Evolutionary conservation across 2,888 invertebrate genomes (phyloP), one percentile per base, ranked within the genome.

Genomic region (Erynnis tages): DNA sequence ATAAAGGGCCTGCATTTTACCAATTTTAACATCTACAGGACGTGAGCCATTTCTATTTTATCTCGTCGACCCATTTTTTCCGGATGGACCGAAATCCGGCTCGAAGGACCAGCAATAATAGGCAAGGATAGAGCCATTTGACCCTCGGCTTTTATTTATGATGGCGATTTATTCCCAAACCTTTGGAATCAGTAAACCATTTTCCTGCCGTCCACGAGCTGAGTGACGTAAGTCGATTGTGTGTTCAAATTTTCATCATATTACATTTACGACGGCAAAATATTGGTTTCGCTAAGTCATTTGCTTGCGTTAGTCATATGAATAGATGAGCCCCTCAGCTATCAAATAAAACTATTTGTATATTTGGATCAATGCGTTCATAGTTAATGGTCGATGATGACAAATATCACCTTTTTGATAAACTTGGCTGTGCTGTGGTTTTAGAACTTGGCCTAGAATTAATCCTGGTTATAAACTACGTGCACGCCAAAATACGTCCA

Each of bases 131-230:
- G 66, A 73, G 68, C 69, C 69, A 65, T 74, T 70, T 66, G 64
- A 69, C 65, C 69, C 67, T 53, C 53, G 62, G 60, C 65, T 44
- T 35, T 66, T 72, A 72, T 74, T 77, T 73, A 76, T 64, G 69
- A 65, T 60, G 57, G 59, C 65, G 61, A 72, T 73, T 69, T 65
- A 65, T 64, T 48, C 21, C 23, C 16, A 43, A 55, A 41, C 43
- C 38, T 16, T 40, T 27, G 37, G 40, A 30, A 44, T 52, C 44
- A 38, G 37, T 52, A 38, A 52, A 52, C 44, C 44, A 38, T 45
- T 52, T 52, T 17, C 29, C 17, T 30, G 52, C 44, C 44, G 44
- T 30, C 38, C 30, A 14, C 32, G 35, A 45, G 23, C 23, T 37
- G 44, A 52, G 44, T 25, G 35, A 21, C 11, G 27, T 46, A 11